Evolutionary conservation across 2,888 invertebrate species (phyloP), one percentile per base, ranked within the genome.

Genomic region (Caenorhabditis sp.): DNA sequence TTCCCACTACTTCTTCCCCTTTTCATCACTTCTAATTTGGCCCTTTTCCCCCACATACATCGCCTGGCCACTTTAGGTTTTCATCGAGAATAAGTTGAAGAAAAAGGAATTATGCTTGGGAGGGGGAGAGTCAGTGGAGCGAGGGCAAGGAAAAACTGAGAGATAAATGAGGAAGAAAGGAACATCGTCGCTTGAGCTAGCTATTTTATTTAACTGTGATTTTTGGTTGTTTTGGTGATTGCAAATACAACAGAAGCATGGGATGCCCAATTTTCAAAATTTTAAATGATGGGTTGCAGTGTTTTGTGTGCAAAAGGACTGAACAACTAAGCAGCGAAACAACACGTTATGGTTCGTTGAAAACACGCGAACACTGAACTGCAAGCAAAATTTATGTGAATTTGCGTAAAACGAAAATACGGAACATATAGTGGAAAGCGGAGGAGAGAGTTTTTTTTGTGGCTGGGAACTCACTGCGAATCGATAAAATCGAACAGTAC

Each of bases 171-270:
- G 28, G 20, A 9, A 20, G 50, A 37, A 60, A n/a, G 56, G 67
- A 68, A 40, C 72, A 69, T 56, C 62, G 60, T 64, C 68, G 64
- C 62, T 80, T 69, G 62, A 47, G 62, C 62, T 28, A 64, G 55
- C 37, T 44, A 58, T 32, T 22, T 67, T 44, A 47, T 47, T n/a
- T n/a, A n/a, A n/a, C n/a, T n/a, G n/a, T n/a, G n/a, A n/a, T n/a
- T n/a, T n/a, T n/a, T n/a, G n/a, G n/a, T n/a, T n/a, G n/a, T n/a
- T n/a, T n/a, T n/a, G n/a, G n/a, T n/a, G n/a, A n/a, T n/a, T n/a
- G n/a, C n/a, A n/a, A n/a, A n/a, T n/a, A n/a, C n/a, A n/a, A n/a
- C n/a, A n/a, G n/a, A n/a, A n/a, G n/a, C n/a, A n/a, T n/a, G n/a
- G n/a, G n/a, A n/a, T n/a, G n/a, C n/a, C n/a, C n/a, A n/a, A n/a